These are phyloP conservation scores for Myrmecophaga tridactyla DNA, from an alignment of 2,113 vertebrate genomes.

Conservation along the genomic window DNA sequence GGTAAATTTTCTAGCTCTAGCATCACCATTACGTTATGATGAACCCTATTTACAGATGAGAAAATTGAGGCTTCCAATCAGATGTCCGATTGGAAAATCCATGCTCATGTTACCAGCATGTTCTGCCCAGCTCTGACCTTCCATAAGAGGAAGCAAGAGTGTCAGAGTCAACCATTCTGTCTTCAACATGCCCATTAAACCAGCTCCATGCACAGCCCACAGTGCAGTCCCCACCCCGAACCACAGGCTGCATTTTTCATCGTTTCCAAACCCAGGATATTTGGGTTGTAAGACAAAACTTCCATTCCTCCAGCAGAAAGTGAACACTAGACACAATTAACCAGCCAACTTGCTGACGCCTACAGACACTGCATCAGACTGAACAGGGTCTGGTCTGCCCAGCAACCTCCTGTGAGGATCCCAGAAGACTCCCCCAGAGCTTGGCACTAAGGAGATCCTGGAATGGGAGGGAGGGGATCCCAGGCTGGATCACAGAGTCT, in stretches of 20 bases:
- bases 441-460: slow-evolving; percentile 49
- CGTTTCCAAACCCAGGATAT: slow-evolving; percentile 67
- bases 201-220: background rate
- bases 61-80: background rate
- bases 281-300: slow-evolving; percentile 77
- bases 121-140: background rate
- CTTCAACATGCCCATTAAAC: background rate
- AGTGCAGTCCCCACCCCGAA: background rate
- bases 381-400: slow-evolving; percentile 29
- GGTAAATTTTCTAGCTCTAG: background rate
- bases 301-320: slow-evolving; percentile 53
- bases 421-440: slow-evolving; percentile 39
- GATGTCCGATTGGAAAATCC: background rate
- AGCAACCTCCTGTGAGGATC: slow-evolving; percentile 20
- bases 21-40: background rate
- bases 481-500: background rate
- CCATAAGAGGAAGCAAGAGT: background rate
- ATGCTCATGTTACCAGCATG: too few species aligned
- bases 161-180: background rate
- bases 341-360: slow-evolving; percentile 65
- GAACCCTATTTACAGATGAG: background rate
- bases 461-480: background rate
- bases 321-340: slow-evolving; percentile 45
- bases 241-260: slow-evolving; percentile 34
- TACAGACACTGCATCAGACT: slow-evolving; percentile 44